Conservation (phyloP, 2,113 vertebrate species). For the Miniopterus natalensis region DNA sequence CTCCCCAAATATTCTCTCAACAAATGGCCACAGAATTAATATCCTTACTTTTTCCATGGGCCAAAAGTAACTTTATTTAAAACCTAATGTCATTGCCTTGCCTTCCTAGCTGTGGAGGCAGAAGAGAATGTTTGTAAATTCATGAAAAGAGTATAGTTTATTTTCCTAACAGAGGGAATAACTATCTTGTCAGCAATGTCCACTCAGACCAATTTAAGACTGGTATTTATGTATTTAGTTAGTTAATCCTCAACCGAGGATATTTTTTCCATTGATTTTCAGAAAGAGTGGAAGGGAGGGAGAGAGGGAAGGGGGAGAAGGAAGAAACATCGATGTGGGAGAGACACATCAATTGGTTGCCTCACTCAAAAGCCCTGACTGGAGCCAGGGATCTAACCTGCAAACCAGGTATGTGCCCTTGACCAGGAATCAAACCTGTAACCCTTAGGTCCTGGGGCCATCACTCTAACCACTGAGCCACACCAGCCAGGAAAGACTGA, state of each 20-base stretch:
- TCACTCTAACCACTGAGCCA: too few species aligned
- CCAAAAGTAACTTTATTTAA: neutral
- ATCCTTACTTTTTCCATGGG: neutral
- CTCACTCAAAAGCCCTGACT: too few species aligned
- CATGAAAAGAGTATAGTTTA: neutral
- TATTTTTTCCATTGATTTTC: neutral
- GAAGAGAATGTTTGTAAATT: neutral
- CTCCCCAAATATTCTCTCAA: neutral
- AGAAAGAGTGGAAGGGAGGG: too few species aligned
- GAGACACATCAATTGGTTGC: too few species aligned
- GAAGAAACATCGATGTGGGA: neutral
- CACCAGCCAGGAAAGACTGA: neutral
- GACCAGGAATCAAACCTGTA: too few species aligned
- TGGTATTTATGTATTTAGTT: neutral
- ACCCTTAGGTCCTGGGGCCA: too few species aligned
- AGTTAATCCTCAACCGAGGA: too few species aligned
- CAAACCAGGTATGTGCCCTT: too few species aligned
- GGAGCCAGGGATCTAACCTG: too few species aligned
- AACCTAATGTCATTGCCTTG: neutral
- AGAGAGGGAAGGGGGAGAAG: too few species aligned
- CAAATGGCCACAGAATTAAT: conserved; percentile 21
- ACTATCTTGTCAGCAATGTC: conserved; percentile 26
- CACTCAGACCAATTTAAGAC: conserved; percentile 4
- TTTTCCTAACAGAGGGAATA: conserved; percentile 40
- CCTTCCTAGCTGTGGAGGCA: neutral